phyloP scores from a whole-genome alignment of 2,113 vertebrate genomes.

The Puntigrus tetrazona region DNA sequence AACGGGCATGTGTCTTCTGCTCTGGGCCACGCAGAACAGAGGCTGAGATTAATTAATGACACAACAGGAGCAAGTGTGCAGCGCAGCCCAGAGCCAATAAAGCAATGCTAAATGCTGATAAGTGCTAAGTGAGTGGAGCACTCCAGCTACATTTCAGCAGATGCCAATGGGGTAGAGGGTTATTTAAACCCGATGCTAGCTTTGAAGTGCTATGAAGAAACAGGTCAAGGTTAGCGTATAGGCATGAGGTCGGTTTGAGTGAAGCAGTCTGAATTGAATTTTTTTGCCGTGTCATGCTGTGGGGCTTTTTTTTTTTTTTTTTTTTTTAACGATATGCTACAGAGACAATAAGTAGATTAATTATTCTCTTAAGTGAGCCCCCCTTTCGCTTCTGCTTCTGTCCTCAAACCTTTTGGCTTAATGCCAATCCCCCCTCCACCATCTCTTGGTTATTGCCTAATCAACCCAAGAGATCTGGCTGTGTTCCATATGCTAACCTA shows the following conservation, averaged over 20 bases:
- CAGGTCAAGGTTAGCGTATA: slow-evolving; percentile 14
- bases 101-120: slow-evolving; percentile 35
- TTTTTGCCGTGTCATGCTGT: neutral
- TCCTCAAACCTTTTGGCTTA: slow-evolving; percentile 17
- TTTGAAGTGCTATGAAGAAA: slow-evolving; percentile 12
- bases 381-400: neutral
- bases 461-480: neutral
- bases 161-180: slow-evolving; percentile 35
- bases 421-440: neutral
- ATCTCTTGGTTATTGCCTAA: slow-evolving; percentile 3
- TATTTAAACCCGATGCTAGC: neutral
- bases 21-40: slow-evolving; percentile 48
- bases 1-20: slow-evolving; percentile 36
- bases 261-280: neutral
- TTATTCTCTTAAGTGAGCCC: slow-evolving; percentile 48
- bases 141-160: slow-evolving; percentile 50
- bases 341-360: slow-evolving; percentile 24
- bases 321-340: neutral
- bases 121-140: slow-evolving; percentile 52
- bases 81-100: slow-evolving; percentile 47
- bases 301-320: neutral
- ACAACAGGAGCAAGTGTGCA: slow-evolving; percentile 44
- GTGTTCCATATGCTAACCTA: neutral
- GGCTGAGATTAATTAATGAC: slow-evolving; percentile 55
- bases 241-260: neutral